Conservation (phyloP, 2,113 vertebrate genomes). For the Diadophis punctatus region DNA sequence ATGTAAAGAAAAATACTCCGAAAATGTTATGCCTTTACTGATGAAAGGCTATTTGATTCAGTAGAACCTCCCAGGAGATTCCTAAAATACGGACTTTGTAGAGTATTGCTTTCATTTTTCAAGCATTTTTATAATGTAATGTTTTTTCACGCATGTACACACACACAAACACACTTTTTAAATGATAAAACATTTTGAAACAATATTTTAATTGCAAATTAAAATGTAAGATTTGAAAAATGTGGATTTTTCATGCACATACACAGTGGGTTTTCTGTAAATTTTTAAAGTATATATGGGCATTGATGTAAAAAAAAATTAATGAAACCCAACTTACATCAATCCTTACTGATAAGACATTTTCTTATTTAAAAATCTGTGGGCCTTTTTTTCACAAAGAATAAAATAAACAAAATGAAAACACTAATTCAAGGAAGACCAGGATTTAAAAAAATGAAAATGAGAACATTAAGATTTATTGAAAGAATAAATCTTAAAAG, state of each 20-base stretch:
- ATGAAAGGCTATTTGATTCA: background rate
- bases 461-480: background rate
- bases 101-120: background rate
- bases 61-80: background rate
- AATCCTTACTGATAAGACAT: background rate
- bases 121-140: background rate
- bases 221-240: background rate
- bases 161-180: background rate
- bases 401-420: background rate
- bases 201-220: background rate
- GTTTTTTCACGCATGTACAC: background rate
- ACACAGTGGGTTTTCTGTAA: background rate
- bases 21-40: background rate
- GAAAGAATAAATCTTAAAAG: background rate
- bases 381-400: background rate
- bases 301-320: background rate
- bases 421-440: background rate
- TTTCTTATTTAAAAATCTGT: background rate
- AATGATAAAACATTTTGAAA: background rate
- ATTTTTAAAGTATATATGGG: background rate
- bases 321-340: background rate
- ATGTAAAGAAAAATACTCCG: slow-evolving; percentile 39
- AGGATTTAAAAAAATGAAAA: background rate
- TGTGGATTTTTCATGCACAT: background rate
- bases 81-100: background rate